Base-by-base conservation (phyloP, 2,113 vertebrate species). In the Rhinolophus ferrumequinum region DNA sequence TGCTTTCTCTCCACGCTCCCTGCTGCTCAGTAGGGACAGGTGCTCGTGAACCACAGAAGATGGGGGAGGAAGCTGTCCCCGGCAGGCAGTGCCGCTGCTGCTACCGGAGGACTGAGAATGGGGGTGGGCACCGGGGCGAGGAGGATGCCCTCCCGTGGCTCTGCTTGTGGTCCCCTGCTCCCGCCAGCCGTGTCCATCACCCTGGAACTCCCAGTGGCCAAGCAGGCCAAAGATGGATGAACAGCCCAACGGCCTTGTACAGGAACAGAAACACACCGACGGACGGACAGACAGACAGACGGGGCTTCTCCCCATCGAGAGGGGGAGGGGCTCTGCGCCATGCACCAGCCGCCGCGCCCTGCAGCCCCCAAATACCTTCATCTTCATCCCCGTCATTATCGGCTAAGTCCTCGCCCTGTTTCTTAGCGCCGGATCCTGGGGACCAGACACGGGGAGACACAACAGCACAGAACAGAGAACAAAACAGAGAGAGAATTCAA, bases 301-400 rank as follows among this genome's bases (percentile, higher is more conserved):
- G 97, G 97, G 97, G 97, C 97, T 98, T 97, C 96, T 96, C 96
- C 16, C 94, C 56, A 44, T 96, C 75, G 97, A 98, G 87, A 96
- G 84, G 96, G 96, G 96, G 96, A 98, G 96, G 97, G 97, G 97
- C 97, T 98, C 97, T 98, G 97, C 98, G 98, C 98, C 99, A 99
- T 99, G 99, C 99, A 99, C 98, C 98, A 98, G 98, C 98, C 98
- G 98, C 99, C 98, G 64, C 95, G 91, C 97, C 98, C 98, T 99
- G 98, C 98, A 99, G 99, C 99, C 99, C 99, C 98, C 97, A 99
- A 99, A 99, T 99, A 99, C 99, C 99, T 99, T 99, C 99, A 69
- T 99, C 99, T 99, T 99, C 99, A 99, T 99, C 99, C 99, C 99
- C 99, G 99, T 99, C 99, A 99, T 99, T 99, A 99, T 99, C 99